Base-by-base conservation (phyloP, 2,888 invertebrate genomes). In the Eumerus sabulonum region DNA sequence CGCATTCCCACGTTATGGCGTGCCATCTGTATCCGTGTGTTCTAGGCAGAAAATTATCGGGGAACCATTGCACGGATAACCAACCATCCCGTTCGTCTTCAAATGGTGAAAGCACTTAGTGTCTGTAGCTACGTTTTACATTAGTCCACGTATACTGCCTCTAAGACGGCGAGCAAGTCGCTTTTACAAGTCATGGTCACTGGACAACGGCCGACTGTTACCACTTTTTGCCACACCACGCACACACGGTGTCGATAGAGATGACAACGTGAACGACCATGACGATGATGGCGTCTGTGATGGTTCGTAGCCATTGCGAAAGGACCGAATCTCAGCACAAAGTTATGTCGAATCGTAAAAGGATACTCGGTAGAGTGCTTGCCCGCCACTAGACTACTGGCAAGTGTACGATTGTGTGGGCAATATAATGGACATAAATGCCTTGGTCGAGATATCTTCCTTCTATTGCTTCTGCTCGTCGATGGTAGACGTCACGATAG, bases 281-380 rank as follows among this genome's bases (percentile, higher is more conserved):
- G 47, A 76, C 51, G 44, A 44, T 48, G 54, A 44, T 42, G 42
- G 63, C 51, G 63, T 13, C 14, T 19, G 60, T 59, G 53, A 38
- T 53, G 66, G 50, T 42, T 42, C 38, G 13, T 7, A 38, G 16
- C 40, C 47, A 57, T 35, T 38, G 51, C 42, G 38, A 54, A 70
- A 35, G 44, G 47, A 67, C 45, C 64, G 64, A 70, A 70, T 70
- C 70, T 70, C 70, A 40, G 70, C 27, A 13, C 40, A 71, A 71
- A 77, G 76, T 77, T 67, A 77, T 77, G 57, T 56, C 67, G 45
- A 60, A 62, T 66, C 66, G 48, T 72, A 77, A 77, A 77, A 77
- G 72, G 76, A 72, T 77, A 71, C 76, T 50, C 35, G 40, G 47
- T 27, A 27, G 27, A 27, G 3, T 27, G 2, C 27, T 7, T 27